Base-by-base conservation (phyloP, 2,797 vertebrate species). In the Syndactyla subalaris region DNA sequence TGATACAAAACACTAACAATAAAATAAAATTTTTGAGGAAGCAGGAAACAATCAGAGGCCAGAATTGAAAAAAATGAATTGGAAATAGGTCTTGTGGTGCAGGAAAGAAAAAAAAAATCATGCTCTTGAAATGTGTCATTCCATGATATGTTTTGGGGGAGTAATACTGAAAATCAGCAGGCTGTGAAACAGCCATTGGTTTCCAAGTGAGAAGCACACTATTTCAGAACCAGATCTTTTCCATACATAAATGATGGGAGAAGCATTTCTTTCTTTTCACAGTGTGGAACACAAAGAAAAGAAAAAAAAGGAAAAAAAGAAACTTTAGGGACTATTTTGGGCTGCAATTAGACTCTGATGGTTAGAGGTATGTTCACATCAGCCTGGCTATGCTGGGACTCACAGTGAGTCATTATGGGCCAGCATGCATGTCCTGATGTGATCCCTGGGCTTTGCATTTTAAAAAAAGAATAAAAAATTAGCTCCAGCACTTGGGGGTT, bases 371-470 rank as follows among this genome's bases (percentile, higher is more conserved):
- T 2, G 63, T 10, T 67, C 1, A 0, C 5, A 6, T 24, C 75
- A 20, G 29, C 1, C 20, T 32, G 61, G 16, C 24, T 71, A 59
- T 46, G 27, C 34, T 66, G 63, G 34, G 19, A 39, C 52, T 48
- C 23, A 26, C 27, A 9, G 7, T 1, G 34, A 7, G 45, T 5
- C 30, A 7, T 12, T 8, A 5, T 0, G 2, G 39, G 8, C 12
- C 32, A 45, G 39, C 0, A 0, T 10, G 7, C 0, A 0, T 23
- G 72, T 61, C 91, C 93, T 57, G 46, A 7, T 13, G 32, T 13
- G 39, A 61, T 61, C 92, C 41, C 57, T 12, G 65, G 14, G 39
- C 3, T 73, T 65, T 65, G 13, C 38, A 4, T 41, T 58, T 34
- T 45, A n/a, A 26, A 41, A 46, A 49, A n/a, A 67, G 46, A 63